These are phyloP conservation scores for Fabriciana adippe DNA, from an alignment of 2,888 invertebrate genomes.

Conservation along the genomic window DNA sequence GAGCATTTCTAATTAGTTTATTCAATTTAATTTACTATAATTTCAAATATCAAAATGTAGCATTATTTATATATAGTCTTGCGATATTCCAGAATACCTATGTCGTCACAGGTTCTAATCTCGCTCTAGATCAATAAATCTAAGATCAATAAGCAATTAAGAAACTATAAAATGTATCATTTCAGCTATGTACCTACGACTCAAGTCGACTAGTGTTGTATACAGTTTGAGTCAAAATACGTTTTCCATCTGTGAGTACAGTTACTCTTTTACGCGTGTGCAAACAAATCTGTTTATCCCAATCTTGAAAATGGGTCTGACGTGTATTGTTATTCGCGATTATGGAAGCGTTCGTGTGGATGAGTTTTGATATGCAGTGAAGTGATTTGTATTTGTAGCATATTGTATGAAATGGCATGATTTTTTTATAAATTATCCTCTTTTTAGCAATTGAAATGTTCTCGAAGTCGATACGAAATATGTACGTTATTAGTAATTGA, in stretches of 20 bases:
- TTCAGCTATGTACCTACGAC: too few species aligned
- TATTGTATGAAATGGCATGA: conserved; percentile 8
- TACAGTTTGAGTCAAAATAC: background rate
- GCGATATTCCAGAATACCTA: too few species aligned
- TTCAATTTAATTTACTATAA: conserved; percentile 4
- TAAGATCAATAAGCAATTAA: too few species aligned
- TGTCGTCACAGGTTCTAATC: too few species aligned
- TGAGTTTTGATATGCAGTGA: conserved; percentile 31
- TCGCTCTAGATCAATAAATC: too few species aligned
- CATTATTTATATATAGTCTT: too few species aligned
- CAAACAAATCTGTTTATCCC: conserved; percentile 50
- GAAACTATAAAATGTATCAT: too few species aligned
- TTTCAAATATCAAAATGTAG: too few species aligned
- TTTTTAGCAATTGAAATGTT: background rate
- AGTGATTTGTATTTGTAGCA: conserved; percentile 24
- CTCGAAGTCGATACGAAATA: background rate
- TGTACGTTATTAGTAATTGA: background rate
- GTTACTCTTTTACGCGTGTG: conserved; percentile 16
- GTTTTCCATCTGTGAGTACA: conserved; percentile 5
- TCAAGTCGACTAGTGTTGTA: too few species aligned
- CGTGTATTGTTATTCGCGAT: conserved; percentile 32
- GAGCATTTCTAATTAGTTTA: conserved; percentile 24
- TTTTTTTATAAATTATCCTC: conserved; percentile 8
- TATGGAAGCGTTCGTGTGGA: conserved; percentile 31
- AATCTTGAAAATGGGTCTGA: conserved; percentile 30